Evolutionary conservation across 2,797 vertebrate genomes (phyloP).

Genomic region (Geotrypetes seraphini): DNA sequence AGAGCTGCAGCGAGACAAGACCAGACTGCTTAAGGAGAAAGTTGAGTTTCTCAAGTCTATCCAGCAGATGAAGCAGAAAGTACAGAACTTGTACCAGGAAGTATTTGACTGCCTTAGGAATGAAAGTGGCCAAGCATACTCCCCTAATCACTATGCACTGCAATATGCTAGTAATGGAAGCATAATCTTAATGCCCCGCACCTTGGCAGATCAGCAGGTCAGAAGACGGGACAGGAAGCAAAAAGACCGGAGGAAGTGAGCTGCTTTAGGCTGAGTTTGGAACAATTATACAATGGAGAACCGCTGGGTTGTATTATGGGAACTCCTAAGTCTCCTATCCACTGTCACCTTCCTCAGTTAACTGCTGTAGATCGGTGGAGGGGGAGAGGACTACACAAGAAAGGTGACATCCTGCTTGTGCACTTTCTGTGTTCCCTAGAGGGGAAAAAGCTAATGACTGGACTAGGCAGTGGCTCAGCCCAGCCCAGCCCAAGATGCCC

Average conservation of each 20-base stretch:
- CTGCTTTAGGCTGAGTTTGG: conserved; percentile 21
- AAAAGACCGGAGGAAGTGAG: conserved; percentile 94
- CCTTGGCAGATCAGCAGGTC: conserved; percentile 64
- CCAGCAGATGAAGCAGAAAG: conserved; percentile 96
- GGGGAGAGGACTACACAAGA: conserved; percentile 38
- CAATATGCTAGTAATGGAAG: conserved; percentile 87
- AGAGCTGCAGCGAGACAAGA: conserved; percentile 80
- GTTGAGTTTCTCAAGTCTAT: conserved; percentile 87
- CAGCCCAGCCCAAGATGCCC: too few relatives aligned
- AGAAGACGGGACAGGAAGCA: conserved; percentile 86
- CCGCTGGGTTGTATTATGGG: conserved; percentile 48
- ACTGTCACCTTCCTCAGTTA: conserved; percentile 47
- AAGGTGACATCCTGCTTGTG: conserved; percentile 11
- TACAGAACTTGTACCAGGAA: conserved; percentile 91
- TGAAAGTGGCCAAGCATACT: conserved; percentile 88
- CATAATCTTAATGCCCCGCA: conserved; percentile 77
- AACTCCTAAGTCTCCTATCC: conserved; percentile 59
- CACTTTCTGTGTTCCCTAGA: too few relatives aligned
- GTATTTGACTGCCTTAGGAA: conserved; percentile 87
- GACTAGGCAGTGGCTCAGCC: too few relatives aligned
- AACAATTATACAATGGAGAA: conserved; percentile 38
- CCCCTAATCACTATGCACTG: conserved; percentile 81
- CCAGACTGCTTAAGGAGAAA: conserved; percentile 88
- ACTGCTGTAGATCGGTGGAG: conserved; percentile 43
- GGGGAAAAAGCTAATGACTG: too few relatives aligned